phyloP scores from a whole-genome alignment of 2,113 vertebrate genomes.

The Etheostoma cragini region DNA sequence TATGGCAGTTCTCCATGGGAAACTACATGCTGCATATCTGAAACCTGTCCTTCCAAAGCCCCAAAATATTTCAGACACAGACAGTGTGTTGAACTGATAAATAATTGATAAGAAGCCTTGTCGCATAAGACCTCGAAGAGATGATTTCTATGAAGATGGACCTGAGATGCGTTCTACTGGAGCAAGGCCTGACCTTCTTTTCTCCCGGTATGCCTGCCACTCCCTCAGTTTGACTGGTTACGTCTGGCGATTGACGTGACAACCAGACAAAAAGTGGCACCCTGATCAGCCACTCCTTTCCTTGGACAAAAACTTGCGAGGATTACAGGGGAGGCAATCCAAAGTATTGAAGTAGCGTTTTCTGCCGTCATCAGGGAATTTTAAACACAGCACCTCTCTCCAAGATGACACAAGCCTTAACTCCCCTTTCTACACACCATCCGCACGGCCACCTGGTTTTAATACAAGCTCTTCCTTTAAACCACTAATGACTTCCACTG shows the following conservation, averaged over 20 bases:
- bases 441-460: slow-evolving; percentile 38
- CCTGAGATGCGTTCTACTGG: slow-evolving; percentile 46
- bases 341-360: slow-evolving; percentile 72
- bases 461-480: slow-evolving; percentile 52
- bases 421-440: slow-evolving; percentile 57
- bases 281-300: slow-evolving; percentile 25
- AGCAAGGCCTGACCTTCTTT: slow-evolving; percentile 31
- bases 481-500: slow-evolving; percentile 30
- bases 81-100: slow-evolving; percentile 26
- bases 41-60: slow-evolving; percentile 73
- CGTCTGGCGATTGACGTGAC: neutral
- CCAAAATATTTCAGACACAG: slow-evolving; percentile 49
- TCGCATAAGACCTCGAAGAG: neutral
- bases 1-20: slow-evolving; percentile 54
- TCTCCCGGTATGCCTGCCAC: slow-evolving; percentile 27
- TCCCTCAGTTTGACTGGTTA: slow-evolving; percentile 2
- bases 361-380: slow-evolving; percentile 81
- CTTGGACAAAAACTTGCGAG: slow-evolving; percentile 6
- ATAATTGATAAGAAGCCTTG: slow-evolving; percentile 25
- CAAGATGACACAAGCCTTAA: slow-evolving; percentile 83
- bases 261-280: neutral
- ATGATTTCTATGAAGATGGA: slow-evolving; percentile 53
- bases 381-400: slow-evolving; percentile 74
- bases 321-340: slow-evolving; percentile 41
- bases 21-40: slow-evolving; percentile 68